phyloP scores from a whole-genome alignment of 2,888 invertebrate species.

The Dryobota labecula region DNA sequence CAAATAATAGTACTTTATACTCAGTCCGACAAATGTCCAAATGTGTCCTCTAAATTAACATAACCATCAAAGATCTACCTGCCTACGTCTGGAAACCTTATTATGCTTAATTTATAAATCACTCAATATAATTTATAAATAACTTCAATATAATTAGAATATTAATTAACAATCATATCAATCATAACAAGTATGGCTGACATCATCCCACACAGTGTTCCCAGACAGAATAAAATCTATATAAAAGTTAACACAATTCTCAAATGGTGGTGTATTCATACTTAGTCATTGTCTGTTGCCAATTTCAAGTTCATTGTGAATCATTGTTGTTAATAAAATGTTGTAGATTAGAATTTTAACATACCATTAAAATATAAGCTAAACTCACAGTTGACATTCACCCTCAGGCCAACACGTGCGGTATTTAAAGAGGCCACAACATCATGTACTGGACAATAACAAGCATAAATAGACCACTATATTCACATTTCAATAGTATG shows the following conservation, averaged over 20 bases:
- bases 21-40: slow-evolving; percentile 86
- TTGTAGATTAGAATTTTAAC: slow-evolving; percentile 18
- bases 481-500: slow-evolving; percentile 54
- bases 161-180: slow-evolving; percentile 61
- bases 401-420: slow-evolving; percentile 11
- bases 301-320: slow-evolving; percentile 23
- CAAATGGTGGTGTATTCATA: slow-evolving; percentile 58
- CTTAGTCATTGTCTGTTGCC: slow-evolving; percentile 23
- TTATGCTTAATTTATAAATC: slow-evolving; percentile 74
- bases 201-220: slow-evolving; percentile 47
- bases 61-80: slow-evolving; percentile 76
- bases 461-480: slow-evolving; percentile 51
- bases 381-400: slow-evolving; percentile 18
- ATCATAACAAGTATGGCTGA: slow-evolving; percentile 52
- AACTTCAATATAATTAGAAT: slow-evolving; percentile 61
- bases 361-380: slow-evolving; percentile 31
- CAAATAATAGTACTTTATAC: slow-evolving; percentile 87
- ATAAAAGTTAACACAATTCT: slow-evolving; percentile 65
- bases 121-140: too few relatives aligned
- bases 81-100: slow-evolving; percentile 73
- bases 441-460: slow-evolving; percentile 20
- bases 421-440: background rate
- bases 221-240: slow-evolving; percentile 67
- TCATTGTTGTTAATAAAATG: background rate
- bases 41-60: slow-evolving; percentile 83